phyloP scores from a whole-genome alignment of 2,888 invertebrate genomes.

The Lycia hirtaria region DNA sequence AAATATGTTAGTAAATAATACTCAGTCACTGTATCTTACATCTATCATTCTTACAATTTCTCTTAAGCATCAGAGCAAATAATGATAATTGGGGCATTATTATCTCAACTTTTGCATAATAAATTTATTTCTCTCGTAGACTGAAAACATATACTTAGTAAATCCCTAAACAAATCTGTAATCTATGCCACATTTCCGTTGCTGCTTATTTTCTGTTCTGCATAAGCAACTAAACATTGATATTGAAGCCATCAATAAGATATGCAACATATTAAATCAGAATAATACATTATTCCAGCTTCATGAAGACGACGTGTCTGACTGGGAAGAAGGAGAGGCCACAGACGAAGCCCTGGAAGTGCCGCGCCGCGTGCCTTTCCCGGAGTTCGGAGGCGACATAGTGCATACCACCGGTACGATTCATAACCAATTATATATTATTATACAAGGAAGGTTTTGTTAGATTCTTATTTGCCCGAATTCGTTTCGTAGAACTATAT shows the following conservation, averaged over 20 bases:
- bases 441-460: too few species aligned
- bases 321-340: conserved; percentile 77
- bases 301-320: conserved; percentile 74
- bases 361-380: conserved; percentile 86
- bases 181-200: background rate
- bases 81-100: background rate
- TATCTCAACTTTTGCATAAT: background rate
- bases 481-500: too few species aligned
- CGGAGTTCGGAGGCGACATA: conserved; percentile 89
- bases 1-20: conserved; percentile 8
- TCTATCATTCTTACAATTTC: conserved; percentile 6
- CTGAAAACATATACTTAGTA: too few species aligned
- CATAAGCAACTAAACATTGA: background rate
- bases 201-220: too few species aligned
- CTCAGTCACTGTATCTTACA: background rate
- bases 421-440: conserved; percentile 5
- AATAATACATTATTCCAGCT: conserved; percentile 52
- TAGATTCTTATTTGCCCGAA: too few species aligned
- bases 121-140: background rate
- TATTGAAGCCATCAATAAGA: background rate
- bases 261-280: background rate
- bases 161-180: background rate
- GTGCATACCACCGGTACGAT: conserved; percentile 78
- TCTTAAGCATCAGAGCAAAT: background rate
- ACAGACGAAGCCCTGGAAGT: conserved; percentile 70